Evolutionary conservation across 2,888 invertebrate genomes (phyloP).

Genomic region (Isoperla grammatica): DNA sequence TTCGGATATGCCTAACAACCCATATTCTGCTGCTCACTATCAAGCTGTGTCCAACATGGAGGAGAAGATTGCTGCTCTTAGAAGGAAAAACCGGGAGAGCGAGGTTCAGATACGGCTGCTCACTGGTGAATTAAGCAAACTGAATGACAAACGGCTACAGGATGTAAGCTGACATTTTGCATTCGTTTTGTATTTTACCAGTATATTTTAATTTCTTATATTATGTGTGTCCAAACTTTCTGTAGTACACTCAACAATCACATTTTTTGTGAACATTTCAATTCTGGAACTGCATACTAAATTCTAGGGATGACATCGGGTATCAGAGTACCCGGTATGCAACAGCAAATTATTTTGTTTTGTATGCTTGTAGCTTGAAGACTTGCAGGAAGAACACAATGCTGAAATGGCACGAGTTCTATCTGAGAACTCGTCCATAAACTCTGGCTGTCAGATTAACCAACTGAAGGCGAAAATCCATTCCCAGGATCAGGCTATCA

Average conservation of each 20-base stretch:
- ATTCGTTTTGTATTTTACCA: not conserved
- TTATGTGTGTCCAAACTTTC: no score
- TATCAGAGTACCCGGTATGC: no score
- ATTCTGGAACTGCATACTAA: no score
- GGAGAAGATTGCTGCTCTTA: no score
- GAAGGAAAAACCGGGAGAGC: not conserved
- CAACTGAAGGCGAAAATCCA: slow-evolving; percentile 58
- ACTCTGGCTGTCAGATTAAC: slow-evolving; percentile 38
- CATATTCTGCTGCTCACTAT: no score
- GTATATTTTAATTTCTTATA: slow-evolving; percentile 10
- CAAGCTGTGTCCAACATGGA: no score
- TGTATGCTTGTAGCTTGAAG: slow-evolving; percentile 32
- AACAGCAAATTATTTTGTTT: no score
- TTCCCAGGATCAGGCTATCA: slow-evolving; percentile 49
- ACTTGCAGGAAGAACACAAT: slow-evolving; percentile 45
- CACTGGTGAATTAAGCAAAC: slow-evolving; percentile 24
- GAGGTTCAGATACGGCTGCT: not conserved
- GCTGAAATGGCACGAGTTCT: slow-evolving; percentile 43
- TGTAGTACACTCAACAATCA: no score
- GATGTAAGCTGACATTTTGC: slow-evolving; percentile 64
- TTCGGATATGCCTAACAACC: no score
- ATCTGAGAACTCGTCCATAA: slow-evolving; percentile 39
- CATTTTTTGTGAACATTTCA: no score
- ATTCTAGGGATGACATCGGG: no score
- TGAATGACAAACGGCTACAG: slow-evolving; percentile 72